phyloP scores from a whole-genome alignment of 2,113 vertebrate species.

The Amphiprion ocellaris region DNA sequence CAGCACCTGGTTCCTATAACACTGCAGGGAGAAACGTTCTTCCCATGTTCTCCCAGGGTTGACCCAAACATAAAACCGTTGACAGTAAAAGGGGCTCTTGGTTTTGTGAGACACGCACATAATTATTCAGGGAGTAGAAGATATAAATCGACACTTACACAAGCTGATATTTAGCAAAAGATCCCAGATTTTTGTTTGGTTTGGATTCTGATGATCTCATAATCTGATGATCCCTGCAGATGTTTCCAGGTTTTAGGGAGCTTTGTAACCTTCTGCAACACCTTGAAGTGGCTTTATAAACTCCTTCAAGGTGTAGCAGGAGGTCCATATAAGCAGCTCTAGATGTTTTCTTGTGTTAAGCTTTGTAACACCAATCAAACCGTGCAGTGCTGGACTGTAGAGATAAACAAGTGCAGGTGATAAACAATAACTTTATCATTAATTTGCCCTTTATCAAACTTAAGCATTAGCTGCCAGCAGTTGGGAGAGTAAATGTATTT shows the following conservation, averaged over 20 bases:
- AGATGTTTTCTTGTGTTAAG: background rate
- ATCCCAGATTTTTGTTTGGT: background rate
- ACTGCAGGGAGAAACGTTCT: conserved; percentile 23
- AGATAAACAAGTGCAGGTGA: conserved; percentile 35
- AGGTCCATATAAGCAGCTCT: conserved; percentile 6
- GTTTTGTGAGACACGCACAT: background rate
- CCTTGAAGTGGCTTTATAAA: background rate
- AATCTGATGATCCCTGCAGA: no score
- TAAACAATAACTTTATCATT: background rate
- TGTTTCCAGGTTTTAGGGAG: background rate
- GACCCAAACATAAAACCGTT: conserved; percentile 38
- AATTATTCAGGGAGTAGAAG: background rate
- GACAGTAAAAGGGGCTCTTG: conserved; percentile 24
- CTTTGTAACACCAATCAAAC: conserved; percentile 43
- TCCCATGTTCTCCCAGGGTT: conserved; percentile 27
- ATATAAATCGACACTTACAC: background rate
- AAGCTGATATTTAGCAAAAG: background rate
- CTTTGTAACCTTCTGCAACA: no score
- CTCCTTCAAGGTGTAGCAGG: background rate
- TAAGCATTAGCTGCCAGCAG: no score
- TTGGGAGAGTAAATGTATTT: no score
- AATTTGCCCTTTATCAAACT: no score
- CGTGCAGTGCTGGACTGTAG: conserved; percentile 9
- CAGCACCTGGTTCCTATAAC: conserved; percentile 79
- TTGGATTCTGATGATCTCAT: no score